Evolutionary conservation across 2,113 vertebrate species (phyloP).

Genomic region (Dendropsophus ebraccatus): DNA sequence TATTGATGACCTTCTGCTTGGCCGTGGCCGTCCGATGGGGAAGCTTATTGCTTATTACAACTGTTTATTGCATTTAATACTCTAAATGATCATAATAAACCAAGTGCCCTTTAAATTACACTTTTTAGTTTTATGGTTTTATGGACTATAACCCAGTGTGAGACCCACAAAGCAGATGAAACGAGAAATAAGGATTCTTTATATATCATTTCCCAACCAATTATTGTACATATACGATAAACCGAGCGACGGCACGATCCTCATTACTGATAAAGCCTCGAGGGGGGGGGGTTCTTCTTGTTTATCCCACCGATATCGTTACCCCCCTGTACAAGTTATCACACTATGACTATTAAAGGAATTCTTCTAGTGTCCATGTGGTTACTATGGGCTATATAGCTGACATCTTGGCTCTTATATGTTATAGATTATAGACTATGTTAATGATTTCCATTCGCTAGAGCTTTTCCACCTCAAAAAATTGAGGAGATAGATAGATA

Average conservation of each 20-base stretch:
- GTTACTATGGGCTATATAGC: neutral
- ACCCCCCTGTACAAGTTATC: neutral
- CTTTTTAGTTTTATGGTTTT: conserved; percentile 3
- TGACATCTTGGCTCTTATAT: too few species aligned
- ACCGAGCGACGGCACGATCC: neutral
- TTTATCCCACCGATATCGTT: neutral
- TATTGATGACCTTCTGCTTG: too few species aligned
- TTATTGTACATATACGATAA: conserved; percentile 18
- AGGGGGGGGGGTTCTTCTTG: neutral
- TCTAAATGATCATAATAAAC: neutral
- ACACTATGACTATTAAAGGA: too few species aligned
- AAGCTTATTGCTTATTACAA: too few species aligned
- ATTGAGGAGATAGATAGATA: too few species aligned
- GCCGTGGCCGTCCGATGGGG: too few species aligned
- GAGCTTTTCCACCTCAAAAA: too few species aligned
- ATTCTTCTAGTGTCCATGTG: neutral
- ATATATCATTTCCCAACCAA: conserved; percentile 38
- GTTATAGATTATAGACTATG: too few species aligned
- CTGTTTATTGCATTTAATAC: neutral
- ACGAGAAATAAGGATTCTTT: conserved; percentile 30
- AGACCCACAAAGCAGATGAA: conserved; percentile 13
- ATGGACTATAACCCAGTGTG: conserved; percentile 27
- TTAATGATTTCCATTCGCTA: too few species aligned
- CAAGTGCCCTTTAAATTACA: neutral
- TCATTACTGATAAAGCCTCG: conserved; percentile 23